Base-by-base conservation (phyloP, 1,140 invertebrate species). In the Drosophila persimilis region DNA sequence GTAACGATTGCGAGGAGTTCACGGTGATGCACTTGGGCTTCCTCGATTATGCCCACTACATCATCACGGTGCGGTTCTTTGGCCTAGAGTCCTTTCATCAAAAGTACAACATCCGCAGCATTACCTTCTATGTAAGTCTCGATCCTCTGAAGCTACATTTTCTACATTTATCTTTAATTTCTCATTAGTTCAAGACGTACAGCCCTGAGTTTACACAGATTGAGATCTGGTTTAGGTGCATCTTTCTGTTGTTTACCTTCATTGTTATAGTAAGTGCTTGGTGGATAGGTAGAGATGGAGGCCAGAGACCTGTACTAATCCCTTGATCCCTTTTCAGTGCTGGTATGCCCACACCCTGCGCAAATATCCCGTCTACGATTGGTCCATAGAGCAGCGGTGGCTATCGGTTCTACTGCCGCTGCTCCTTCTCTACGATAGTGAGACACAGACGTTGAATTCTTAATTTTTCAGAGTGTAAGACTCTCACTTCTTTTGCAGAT, bases 301-400 rank as follows among this genome's bases (percentile, higher is more conserved):
- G 45, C 57, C 62, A 20, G 13, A n/a, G 39, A 62, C 85, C 91
- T 93, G 5, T 20, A 41, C 17, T 57, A 17, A 39, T 20, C 5
- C 9, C 41, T 22, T 8, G 43, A n/a, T 22, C 11, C 2, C 7
- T 24, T 46, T 15, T 4, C 92, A 99, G 98, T 98, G 96, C 90
- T 97, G 97, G 95, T 98, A 98, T 92, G 95, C 95, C 5, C 96
- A 98, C 92, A 95, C 95, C 0, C 92, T 99, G 55, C 93, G 97
- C 81, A 97, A 96, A 90, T 99, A 97, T 93, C 94, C 95, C 0
- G 93, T 98, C 3, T 94, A 95, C 75, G 97, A 99, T 92, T 99
- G 98, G 98, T 98, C 98, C 4, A 98, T 99, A 76, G 98, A 99
- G 92, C 98, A 99, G 90, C 98, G 97, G 92, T 99, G 98, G 98